phyloP scores from a whole-genome alignment of 2,113 vertebrate genomes.

The Rhinopomastus cyanomelas region DNA sequence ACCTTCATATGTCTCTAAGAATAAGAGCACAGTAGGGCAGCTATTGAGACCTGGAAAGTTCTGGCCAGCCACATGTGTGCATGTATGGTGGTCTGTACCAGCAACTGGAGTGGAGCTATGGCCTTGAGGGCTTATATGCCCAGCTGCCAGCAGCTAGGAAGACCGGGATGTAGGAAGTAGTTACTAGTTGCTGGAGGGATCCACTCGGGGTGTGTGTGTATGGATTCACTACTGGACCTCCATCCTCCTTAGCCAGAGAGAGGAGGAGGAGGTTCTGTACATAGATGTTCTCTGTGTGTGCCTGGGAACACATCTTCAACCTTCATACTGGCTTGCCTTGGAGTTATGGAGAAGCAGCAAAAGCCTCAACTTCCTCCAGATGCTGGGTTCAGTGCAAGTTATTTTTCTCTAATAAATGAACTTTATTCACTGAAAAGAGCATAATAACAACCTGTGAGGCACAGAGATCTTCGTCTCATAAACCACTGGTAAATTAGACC shows the following conservation, averaged over 20 bases:
- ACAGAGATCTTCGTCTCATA: not conserved
- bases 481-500: not conserved
- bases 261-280: accelerated
- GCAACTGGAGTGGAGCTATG: accelerated
- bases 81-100: not conserved
- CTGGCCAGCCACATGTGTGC: not conserved
- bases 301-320: not conserved
- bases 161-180: not conserved
- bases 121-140: accelerated
- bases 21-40: not conserved
- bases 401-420: not conserved
- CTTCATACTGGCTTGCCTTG: not conserved
- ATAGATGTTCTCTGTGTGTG: not conserved
- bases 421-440: not conserved
- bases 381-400: not conserved
- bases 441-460: not conserved
- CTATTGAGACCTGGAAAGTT: not conserved
- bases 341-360: not conserved
- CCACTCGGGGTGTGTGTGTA: not conserved
- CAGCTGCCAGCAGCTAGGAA: not conserved
- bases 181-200: not conserved
- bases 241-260: not conserved
- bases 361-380: not conserved
- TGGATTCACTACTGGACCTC: not conserved
- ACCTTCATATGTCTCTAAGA: not conserved